Percentiles rank a stretch among this genome's conserved stretches.
Conservation (phyloP, 1,140 invertebrate genomes). For the Aphidius gifuensis region DNA sequence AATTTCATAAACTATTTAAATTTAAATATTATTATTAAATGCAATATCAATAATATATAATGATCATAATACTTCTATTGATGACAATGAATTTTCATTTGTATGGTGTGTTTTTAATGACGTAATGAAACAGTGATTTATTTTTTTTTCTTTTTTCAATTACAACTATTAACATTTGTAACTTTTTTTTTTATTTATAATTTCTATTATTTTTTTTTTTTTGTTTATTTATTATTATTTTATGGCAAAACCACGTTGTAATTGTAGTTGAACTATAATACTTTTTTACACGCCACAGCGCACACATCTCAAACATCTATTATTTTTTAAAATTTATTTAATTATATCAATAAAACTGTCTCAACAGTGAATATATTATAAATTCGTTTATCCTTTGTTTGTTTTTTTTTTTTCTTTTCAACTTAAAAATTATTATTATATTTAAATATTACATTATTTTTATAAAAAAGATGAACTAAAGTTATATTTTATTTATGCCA, state of each 20-base stretch:
- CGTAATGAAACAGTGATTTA: slow-evolving; percentile 13
- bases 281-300: slow-evolving; percentile 16
- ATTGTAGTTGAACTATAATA: slow-evolving; percentile 17
- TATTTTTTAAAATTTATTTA: slow-evolving; percentile 13
- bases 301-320: slow-evolving; percentile 21
- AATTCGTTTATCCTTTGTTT: slow-evolving; percentile 17
- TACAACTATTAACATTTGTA: slow-evolving; percentile 1
- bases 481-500: too few species aligned
- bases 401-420: slow-evolving; percentile 1
- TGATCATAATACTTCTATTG: slow-evolving; percentile 25
- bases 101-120: not conserved
- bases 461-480: slow-evolving; percentile 22
- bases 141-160: not conserved
- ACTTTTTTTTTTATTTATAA: slow-evolving; percentile 1
- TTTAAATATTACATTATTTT: slow-evolving; percentile 11
- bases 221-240: slow-evolving; percentile 5
- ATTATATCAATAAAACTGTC: slow-evolving; percentile 19
- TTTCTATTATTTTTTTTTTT: not conserved
- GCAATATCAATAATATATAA: slow-evolving; percentile 22
- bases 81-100: slow-evolving; percentile 16
- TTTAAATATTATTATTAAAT: slow-evolving; percentile 11
- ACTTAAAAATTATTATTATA: slow-evolving; percentile 14
- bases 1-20: slow-evolving; percentile 5
- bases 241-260: slow-evolving; percentile 18
- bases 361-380: slow-evolving; percentile 25